These are phyloP conservation scores for Drosophila suboccidentalis DNA, from an alignment of 2,888 invertebrate genomes.

Conservation along the genomic window DNA sequence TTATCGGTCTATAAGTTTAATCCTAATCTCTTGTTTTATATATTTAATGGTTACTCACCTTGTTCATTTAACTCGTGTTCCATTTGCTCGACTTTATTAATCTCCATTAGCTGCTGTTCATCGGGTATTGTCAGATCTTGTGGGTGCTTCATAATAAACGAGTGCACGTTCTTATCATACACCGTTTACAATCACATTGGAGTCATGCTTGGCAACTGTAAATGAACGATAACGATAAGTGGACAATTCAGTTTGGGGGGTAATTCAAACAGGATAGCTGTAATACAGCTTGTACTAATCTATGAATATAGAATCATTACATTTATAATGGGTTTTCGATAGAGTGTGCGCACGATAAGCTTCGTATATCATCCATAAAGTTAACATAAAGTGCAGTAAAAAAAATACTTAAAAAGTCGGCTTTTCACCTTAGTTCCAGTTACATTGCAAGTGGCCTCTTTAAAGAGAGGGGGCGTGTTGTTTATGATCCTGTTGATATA, in stretches of 20 bases:
- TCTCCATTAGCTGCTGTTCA: conserved; percentile 66
- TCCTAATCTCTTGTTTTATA: neutral
- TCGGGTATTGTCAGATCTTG: conserved; percentile 65
- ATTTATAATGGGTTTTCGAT: conserved; percentile 45
- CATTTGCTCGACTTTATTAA: conserved; percentile 69
- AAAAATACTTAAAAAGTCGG: neutral
- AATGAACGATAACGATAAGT: conserved; percentile 45
- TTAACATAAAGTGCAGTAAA: conserved; percentile 5
- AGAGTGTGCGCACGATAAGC: conserved; percentile 48
- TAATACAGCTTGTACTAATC: conserved; percentile 30
- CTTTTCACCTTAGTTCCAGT: conserved; percentile 14
- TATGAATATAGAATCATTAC: conserved; percentile 30
- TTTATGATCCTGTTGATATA: conserved; percentile 47
- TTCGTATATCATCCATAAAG: conserved; percentile 44
- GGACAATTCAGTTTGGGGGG: conserved; percentile 42
- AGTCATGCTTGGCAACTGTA: conserved; percentile 56
- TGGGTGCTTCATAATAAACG: conserved; percentile 78
- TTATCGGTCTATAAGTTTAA: conserved; percentile 3
- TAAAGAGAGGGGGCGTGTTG: neutral
- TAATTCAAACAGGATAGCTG: conserved; percentile 30
- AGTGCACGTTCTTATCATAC: conserved; percentile 33
- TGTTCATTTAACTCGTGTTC: conserved; percentile 71
- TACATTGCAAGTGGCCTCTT: conserved; percentile 16
- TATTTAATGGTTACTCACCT: conserved; percentile 60
- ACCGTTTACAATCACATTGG: conserved; percentile 36